phyloP scores from a whole-genome alignment of 2,888 invertebrate genomes.

The Pecten maximus region DNA sequence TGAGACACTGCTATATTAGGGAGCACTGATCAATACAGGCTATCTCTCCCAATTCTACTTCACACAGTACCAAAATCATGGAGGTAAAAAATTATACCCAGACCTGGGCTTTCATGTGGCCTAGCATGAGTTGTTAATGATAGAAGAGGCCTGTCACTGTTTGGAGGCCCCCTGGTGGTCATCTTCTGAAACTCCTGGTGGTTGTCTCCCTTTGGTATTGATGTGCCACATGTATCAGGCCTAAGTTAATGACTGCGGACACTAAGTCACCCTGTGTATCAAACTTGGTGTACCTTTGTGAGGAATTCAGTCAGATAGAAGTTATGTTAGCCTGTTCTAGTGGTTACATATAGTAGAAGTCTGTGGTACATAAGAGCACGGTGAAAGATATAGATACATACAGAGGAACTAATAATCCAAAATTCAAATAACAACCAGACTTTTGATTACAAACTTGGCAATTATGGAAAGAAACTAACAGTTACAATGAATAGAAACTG shows the following conservation, averaged over 20 bases:
- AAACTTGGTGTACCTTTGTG: not conserved
- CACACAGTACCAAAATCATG: not conserved
- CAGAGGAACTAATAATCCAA: too few relatives aligned
- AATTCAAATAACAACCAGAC: too few relatives aligned
- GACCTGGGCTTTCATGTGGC: not conserved
- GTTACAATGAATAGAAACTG: too few relatives aligned
- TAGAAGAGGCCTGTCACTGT: not conserved
- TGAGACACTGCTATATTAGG: not conserved
- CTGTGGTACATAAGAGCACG: not conserved
- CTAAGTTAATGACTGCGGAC: not conserved
- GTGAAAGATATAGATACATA: too few relatives aligned
- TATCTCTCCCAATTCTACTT: not conserved
- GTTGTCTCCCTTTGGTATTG: not conserved
- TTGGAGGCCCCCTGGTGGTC: not conserved
- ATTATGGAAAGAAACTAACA: too few relatives aligned
- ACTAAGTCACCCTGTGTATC: not conserved
- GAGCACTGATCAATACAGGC: not conserved
- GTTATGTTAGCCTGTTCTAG: not conserved
- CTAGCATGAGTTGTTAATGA: not conserved
- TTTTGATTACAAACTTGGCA: too few relatives aligned
- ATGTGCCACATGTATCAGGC: not conserved
- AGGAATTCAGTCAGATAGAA: not conserved
- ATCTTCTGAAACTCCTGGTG: not conserved
- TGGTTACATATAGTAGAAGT: not conserved
- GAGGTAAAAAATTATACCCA: not conserved